Conservation (phyloP, 1,140 invertebrate genomes). For the Epicauta chinensis region DNA sequence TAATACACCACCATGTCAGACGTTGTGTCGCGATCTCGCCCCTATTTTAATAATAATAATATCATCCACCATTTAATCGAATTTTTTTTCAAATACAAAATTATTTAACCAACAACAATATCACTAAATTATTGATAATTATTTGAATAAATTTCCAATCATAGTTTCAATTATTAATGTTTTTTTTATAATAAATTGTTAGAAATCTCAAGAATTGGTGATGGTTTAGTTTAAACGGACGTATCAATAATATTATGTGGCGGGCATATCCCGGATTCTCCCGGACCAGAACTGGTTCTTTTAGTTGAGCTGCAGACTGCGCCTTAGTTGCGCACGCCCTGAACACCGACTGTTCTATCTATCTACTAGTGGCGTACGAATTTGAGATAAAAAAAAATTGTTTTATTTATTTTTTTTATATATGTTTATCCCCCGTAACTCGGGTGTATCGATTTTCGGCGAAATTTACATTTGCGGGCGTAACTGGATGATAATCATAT, state of each 20-base stretch:
- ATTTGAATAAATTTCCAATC: slow-evolving; percentile 3
- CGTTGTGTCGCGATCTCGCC: not conserved
- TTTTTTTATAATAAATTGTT: slow-evolving; percentile 4
- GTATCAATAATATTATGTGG: too few species aligned
- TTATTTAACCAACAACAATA: too few species aligned
- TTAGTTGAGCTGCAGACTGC: slow-evolving; percentile 23
- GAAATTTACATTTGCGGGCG: too few species aligned
- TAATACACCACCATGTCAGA: slow-evolving; percentile 3
- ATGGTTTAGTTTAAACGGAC: not conserved
- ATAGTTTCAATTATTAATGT: too few species aligned
- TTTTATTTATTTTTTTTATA: too few species aligned
- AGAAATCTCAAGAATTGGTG: too few species aligned
- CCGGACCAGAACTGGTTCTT: slow-evolving; percentile 29
- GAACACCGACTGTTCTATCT: too few species aligned
- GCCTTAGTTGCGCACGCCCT: slow-evolving; percentile 21
- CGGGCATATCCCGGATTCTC: slow-evolving; percentile 28
- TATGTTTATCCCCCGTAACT: too few species aligned
- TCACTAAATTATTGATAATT: not conserved
- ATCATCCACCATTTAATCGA: not conserved
- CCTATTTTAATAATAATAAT: not conserved
- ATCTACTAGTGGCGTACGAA: too few species aligned
- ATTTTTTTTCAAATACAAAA: not conserved
- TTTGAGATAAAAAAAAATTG: too few species aligned
- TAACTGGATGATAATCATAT: too few species aligned
- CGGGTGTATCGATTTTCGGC: too few species aligned